Conservation (phyloP, 2,113 vertebrate species). For the Noturus placidus region DNA sequence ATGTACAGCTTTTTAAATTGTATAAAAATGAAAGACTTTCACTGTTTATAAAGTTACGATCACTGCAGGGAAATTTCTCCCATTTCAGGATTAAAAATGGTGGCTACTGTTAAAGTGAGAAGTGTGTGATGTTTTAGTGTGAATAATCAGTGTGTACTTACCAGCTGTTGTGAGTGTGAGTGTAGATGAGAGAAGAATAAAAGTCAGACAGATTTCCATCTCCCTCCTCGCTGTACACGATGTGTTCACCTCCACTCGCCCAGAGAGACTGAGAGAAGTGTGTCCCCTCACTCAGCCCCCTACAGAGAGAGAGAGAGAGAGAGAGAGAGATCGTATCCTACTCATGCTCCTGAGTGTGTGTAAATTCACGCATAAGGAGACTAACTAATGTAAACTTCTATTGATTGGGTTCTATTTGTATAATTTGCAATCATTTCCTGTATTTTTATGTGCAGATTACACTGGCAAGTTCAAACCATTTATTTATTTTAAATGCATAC, state of each 20-base stretch:
- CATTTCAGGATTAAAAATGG: background rate
- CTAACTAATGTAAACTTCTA: too few species aligned
- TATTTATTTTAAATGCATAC: too few species aligned
- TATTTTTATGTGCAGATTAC: too few species aligned
- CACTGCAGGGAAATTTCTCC: background rate
- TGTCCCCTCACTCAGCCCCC: too few species aligned
- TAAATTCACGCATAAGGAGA: too few species aligned
- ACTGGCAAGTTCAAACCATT: too few species aligned
- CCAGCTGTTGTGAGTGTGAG: slow-evolving; percentile 25
- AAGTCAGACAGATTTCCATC: slow-evolving; percentile 19
- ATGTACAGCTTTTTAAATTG: slow-evolving; percentile 5
- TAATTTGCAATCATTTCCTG: too few species aligned
- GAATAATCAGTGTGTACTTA: slow-evolving; percentile 5
- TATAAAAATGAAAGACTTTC: background rate
- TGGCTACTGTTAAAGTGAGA: background rate
- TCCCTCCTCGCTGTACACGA: too few species aligned
- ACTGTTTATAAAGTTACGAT: slow-evolving; percentile 6
- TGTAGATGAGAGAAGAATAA: slow-evolving; percentile 17
- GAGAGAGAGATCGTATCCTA: slow-evolving; percentile 22
- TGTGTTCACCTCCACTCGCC: too few species aligned
- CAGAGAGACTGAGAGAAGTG: too few species aligned
- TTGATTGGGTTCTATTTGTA: too few species aligned
- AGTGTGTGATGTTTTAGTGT: slow-evolving; percentile 10
- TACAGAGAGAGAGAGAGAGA: too few species aligned
- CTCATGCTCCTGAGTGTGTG: background rate